Evolutionary conservation across 2,888 invertebrate species (phyloP), one percentile per base, ranked within the genome.

Genomic region (Parascotia fuliginaria): DNA sequence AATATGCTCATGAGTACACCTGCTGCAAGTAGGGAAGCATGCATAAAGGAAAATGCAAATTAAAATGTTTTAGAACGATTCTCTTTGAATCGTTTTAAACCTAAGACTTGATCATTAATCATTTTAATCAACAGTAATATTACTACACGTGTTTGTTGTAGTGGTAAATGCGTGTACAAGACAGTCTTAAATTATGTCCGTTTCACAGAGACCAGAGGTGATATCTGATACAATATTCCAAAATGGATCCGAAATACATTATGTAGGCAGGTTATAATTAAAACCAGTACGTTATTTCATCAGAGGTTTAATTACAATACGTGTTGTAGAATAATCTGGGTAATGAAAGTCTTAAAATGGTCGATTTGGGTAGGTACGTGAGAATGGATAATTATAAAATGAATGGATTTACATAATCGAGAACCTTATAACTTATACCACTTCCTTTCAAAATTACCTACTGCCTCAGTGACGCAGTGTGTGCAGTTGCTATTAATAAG

Each of bases 51-150:
- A 19, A 15, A 9, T n/a, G 4, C 14, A 14, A 28, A 31, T 22
- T 42, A 36, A 13, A 32, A 40, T 34, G 33, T 55, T 61, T 28
- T 40, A 47, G 57, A 28, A 31, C 16, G 36, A 46, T 29, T 44
- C 48, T 19, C 51, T 19, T 34, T 38, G 40, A 13, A 19, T 36
- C 9, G 33, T 39, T 55, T 46, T 37, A 48, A 39, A 45, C 47
- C n/a, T n/a, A n/a, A n/a, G n/a, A n/a, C n/a, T n/a, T n/a, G n/a
- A n/a, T n/a, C n/a, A n/a, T n/a, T n/a, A 38, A 9, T 32, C 27
- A 16, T 45, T 37, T 65, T 53, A 62, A 59, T 59, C 59, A 46
- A 39, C 16, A 27, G 46, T 43, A 41, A n/a, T 63, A 66, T 60
- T 54, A 34, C 14, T 6, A 5, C 31, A 24, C 12, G 12, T 52